Percentiles rank a stretch among this genome's conserved stretches.
Evolutionary conservation across 2,797 vertebrate genomes (phyloP).

Genomic region (Alectoris magna): DNA sequence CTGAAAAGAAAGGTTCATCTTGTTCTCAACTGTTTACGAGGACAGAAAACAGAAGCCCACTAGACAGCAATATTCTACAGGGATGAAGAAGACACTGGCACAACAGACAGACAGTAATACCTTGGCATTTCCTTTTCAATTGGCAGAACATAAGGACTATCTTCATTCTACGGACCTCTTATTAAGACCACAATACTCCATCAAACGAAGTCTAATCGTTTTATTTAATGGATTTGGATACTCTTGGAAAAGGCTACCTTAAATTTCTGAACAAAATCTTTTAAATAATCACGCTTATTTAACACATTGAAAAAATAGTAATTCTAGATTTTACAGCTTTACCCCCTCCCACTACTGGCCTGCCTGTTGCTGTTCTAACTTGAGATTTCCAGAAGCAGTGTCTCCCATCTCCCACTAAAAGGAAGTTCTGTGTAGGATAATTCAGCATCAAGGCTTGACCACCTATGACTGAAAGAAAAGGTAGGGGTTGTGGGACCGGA

Average conservation of each 20-base stretch:
- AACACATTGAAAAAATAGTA: conserved; percentile 38
- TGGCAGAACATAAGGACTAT: not conserved
- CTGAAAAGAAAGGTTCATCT: not conserved
- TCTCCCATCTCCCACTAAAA: conserved; percentile 75
- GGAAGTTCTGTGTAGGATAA: conserved; percentile 66
- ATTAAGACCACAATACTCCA: not conserved
- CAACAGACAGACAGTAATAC: not conserved
- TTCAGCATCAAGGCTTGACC: conserved; percentile 65
- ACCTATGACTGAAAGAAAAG: conserved; percentile 72
- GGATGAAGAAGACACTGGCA: conserved; percentile 65
- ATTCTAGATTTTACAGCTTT: conserved; percentile 63
- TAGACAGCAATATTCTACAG: not conserved
- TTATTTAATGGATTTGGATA: not conserved
- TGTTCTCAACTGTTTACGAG: not conserved
- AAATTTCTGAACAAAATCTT: conserved; percentile 10
- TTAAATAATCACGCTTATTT: not conserved
- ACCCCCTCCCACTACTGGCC: conserved; percentile 70
- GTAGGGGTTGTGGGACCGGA: conserved; percentile 52
- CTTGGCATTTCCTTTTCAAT: not conserved
- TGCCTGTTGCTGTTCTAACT: conserved; percentile 71
- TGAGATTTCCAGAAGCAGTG: conserved; percentile 71
- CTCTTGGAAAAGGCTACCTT: not conserved
- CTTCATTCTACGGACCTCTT: not conserved
- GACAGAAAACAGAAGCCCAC: not conserved
- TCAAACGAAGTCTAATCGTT: not conserved